phyloP scores from a whole-genome alignment of 2,888 invertebrate genomes.

The Anaspis maculata region DNA sequence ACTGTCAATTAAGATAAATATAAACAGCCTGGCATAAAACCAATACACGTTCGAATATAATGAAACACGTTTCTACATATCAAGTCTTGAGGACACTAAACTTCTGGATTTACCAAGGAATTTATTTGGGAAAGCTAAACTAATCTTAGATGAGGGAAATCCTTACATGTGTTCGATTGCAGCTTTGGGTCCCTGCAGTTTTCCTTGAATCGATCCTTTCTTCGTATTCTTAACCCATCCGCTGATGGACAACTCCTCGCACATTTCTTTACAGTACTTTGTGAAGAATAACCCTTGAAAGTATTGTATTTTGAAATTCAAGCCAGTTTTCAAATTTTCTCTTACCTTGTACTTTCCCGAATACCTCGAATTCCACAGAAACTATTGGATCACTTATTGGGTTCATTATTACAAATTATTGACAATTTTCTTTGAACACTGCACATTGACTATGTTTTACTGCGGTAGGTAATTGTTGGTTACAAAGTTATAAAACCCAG shows the following conservation, averaged over 20 bases:
- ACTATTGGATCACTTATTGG: conserved; percentile 61
- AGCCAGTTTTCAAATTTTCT: neutral
- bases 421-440: too few species aligned
- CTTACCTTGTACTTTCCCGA: conserved; percentile 83
- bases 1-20: too few species aligned
- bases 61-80: too few species aligned
- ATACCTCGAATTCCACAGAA: conserved; percentile 85
- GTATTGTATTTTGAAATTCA: neutral
- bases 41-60: too few species aligned
- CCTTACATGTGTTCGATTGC: conserved; percentile 77
- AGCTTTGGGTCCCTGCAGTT: conserved; percentile 74
- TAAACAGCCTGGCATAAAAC: too few species aligned
- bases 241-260: conserved; percentile 61
- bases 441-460: too few species aligned
- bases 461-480: conserved; percentile 1
- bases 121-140: too few species aligned
- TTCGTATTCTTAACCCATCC: conserved; percentile 93
- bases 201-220: conserved; percentile 80
- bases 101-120: too few species aligned
- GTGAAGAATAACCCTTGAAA: conserved; percentile 74
- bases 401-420: too few species aligned
- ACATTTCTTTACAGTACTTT: conserved; percentile 77
- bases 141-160: neutral
- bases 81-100: neutral
- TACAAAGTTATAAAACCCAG: conserved; percentile 10